Evolutionary conservation across 2,888 invertebrate species (phyloP), one percentile per base, ranked within the genome.

Genomic region (Hymenopus coronatus): DNA sequence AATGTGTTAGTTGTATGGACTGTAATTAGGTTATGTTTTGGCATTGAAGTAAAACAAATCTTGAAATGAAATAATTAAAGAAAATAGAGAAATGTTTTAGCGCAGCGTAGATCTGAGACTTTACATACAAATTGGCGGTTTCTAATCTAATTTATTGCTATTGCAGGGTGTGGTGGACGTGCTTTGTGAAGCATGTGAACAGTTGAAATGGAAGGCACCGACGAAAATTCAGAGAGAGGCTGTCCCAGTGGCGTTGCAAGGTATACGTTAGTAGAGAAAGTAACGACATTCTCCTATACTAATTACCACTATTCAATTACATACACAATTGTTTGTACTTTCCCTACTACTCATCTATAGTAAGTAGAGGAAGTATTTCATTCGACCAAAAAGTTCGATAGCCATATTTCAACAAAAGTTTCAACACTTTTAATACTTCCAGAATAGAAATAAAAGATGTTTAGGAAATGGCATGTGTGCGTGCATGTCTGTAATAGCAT

Each of bases 191-290:
- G 98, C 99, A 0, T 99, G 99, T 93, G 96, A 96, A 91, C 96
- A 97, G 91, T 94, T 99, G 90, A 98, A 98, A 95, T 99, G 99
- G 99, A 97, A 96, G 92, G 93, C 94, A 33, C 99, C 99, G 0
- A 97, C 99, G 1, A 98, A 98, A 94, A 99, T 99, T 92, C 99
- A 99, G 93, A 96, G 95, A 90, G 99, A 99, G 94, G 95, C 99
- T 0, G 97, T 99, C 91, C 99, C 99, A 0, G 93, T 98, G 2
- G 98, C 99, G 0, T 93, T 99, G 82, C 95, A 97, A 94, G 98
- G 98, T 93, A 96, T 89, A n/a, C n/a, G n/a, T n/a, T 12, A 40
- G 2, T 40, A 40, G 40, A 40, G 40, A 40, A 12, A 40, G 40
- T 40, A 33, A 40, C 12, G 12, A 40, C 40, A n/a, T n/a, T n/a